A percentile compares a stretch with the other conserved stretches of the same genome.
phyloP scores from a whole-genome alignment of 2,113 vertebrate genomes.

The Upupa epops region DNA sequence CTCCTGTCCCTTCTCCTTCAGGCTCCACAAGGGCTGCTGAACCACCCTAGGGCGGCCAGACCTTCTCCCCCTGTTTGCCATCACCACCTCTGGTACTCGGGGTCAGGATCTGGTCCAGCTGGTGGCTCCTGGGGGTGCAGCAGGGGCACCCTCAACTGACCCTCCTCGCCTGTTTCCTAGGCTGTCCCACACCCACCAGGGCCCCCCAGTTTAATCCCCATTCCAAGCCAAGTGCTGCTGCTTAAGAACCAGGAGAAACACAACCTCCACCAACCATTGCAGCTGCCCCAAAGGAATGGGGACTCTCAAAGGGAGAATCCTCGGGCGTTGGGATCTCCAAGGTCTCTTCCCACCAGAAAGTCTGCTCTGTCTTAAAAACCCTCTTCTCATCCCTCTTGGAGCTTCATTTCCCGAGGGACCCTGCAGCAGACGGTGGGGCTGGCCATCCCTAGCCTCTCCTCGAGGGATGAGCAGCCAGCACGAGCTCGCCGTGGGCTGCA shows the following conservation, averaged over 20 bases:
- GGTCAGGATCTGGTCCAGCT: background rate
- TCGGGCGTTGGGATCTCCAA: no score
- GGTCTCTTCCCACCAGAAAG: no score
- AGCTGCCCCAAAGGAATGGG: background rate
- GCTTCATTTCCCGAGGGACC: fast-evolving
- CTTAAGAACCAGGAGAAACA: background rate
- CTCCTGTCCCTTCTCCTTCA: background rate
- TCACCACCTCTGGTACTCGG: background rate
- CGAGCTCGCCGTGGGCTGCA: background rate
- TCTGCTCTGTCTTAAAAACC: no score
- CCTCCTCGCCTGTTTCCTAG: background rate
- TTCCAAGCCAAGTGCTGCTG: background rate
- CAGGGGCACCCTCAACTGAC: background rate
- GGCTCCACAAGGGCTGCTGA: background rate
- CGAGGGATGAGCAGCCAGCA: background rate
- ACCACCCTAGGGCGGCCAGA: background rate
- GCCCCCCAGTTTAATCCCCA: background rate
- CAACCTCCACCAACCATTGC: background rate
- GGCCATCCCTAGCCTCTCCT: background rate
- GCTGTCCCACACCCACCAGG: background rate
- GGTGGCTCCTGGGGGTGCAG: background rate
- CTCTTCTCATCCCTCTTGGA: background rate
- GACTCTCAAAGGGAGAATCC: background rate
- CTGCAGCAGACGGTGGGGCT: background rate
- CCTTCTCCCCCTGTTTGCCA: background rate